Evolutionary conservation across 2,888 invertebrate genomes (phyloP), one percentile per base, ranked within the genome.

Genomic region (Drosophila pullipes): DNA sequence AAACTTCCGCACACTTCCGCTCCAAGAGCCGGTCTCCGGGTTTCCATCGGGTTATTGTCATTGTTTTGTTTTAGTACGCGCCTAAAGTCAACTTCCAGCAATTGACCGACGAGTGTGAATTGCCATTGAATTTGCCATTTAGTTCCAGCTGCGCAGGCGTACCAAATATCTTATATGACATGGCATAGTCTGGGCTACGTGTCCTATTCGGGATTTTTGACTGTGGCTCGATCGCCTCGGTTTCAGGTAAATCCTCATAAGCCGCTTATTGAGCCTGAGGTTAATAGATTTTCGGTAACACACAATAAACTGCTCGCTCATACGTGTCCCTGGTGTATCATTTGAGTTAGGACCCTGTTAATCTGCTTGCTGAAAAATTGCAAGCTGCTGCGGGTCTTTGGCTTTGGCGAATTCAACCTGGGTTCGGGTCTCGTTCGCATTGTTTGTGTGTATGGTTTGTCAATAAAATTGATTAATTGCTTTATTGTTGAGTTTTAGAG

Each of bases 401-500:
- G 73, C 60, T 71, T 54, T 80, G 74, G 74, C 72, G 59, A 74
- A 78, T 78, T 74, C 6, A 18, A 39, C 6, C 57, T n/a, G 73
- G 71, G 68, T 71, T 75, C 35, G 37, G 31, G 11, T 47, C 52
- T 53, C 35, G 22, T 69, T 44, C 22, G 50, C 57, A n/a, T 72
- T 72, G 74, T 87, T 80, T 85, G 72, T 72, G 57, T 78, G 47
- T 79, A 47, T 58, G 69, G 59, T 59, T 47, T 80, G 83, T 85
- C 82, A 83, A 83, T 85, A 82, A 88, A 88, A 74, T 88, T 87
- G 87, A 88, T 88, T 89, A 89, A 90, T 89, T 85, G 88, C 82
- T 81, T 77, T 76, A 85, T 89, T 89, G 87, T 87, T 76, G 69
- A 78, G 61, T 58, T 25, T 66, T 30, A 18, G 25, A 39, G 37